A percentile compares a stretch with the other conserved stretches of the same genome.
Evolutionary conservation across 2,888 invertebrate genomes (phyloP).

Genomic region (Synergus laeviventris): DNA sequence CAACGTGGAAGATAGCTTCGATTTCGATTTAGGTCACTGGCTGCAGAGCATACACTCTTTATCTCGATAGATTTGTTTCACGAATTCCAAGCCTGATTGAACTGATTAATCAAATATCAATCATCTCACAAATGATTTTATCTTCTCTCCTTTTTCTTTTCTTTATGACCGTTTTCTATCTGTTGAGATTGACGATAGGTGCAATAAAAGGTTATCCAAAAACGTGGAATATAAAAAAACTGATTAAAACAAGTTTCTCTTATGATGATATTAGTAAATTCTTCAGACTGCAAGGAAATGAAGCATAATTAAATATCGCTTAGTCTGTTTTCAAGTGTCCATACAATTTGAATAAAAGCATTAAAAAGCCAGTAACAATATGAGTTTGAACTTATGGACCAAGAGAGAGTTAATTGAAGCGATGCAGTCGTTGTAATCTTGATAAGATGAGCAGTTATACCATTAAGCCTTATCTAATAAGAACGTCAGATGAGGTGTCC

Average conservation of each 20-base stretch:
- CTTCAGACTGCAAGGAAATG: no score
- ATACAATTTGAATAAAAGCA: background rate
- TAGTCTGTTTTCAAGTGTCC: background rate
- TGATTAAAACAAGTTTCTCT: no score
- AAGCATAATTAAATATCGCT: background rate
- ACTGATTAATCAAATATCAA: conserved; percentile 26
- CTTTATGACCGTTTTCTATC: background rate
- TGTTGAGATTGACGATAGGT: background rate
- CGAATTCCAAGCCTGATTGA: conserved; percentile 12
- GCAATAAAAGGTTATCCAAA: background rate
- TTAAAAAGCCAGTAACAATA: background rate
- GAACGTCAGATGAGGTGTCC: conserved; percentile 38
- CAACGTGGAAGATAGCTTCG: conserved; percentile 9
- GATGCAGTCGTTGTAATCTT: conserved; percentile 29
- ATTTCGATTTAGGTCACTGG: conserved; percentile 27
- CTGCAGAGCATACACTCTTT: conserved; percentile 3
- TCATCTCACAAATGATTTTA: conserved; percentile 26
- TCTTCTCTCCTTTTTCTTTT: background rate
- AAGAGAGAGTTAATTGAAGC: background rate
- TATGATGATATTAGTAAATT: no score
- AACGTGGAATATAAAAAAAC: no score
- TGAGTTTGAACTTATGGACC: conserved; percentile 9
- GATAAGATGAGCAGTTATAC: conserved; percentile 25
- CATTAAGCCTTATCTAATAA: conserved; percentile 43
- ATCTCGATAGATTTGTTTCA: conserved; percentile 30